Base-by-base conservation (phyloP, 2,113 vertebrate species). In the Halichoeres trimaculatus region DNA sequence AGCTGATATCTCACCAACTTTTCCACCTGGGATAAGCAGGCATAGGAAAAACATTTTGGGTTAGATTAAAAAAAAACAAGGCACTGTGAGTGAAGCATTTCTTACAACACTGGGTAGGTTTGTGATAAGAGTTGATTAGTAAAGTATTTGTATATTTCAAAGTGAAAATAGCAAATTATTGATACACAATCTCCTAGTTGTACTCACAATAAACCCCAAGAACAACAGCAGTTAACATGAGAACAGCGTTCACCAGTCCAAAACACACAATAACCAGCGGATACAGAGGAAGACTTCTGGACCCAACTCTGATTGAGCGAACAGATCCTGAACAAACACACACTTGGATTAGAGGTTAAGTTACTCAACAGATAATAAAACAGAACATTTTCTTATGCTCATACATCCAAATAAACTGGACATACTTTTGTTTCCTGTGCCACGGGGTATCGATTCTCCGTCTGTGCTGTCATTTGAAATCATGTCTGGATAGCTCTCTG, bases 161-260 rank as follows among this genome's bases (percentile, higher is more conserved):
- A 41, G 40, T 13, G 40, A 30, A 5, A 30, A 2, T 54, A 14
- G 26, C 14, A n/a, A n/a, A 1, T 58, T 8, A 22, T 20, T 6
- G 11, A n/a, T 50, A 45, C 8, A 61, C 9, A 38, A 70, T 47
- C 14, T 26, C 59, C 11, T 13, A 36, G 1, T 55, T 58, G 24
- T 78, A 81, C 78, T 81, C 34, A 81, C 83, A 85, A 43, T 74
- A 54, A 70, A 77, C 53, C 38, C 78, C 83, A 78, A 74, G 43
- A 23, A 58, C 65, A 54, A 85, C 5, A 58, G 78, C 74, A 14
- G 61, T 48, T 57, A 78, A 30, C 16, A 81, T 10, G 34, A 85
- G 70, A 69, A 74, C 16, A 12, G n/a, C 23, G 36, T 86, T 80
- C 16, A 83, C 57, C 43, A 81, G n/a, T 50, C 65, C 78, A 41